Percentiles rank a stretch among this genome's conserved stretches.
Conservation (phyloP, 2,888 invertebrate species). For the Hydroisotoma schaefferi region DNA sequence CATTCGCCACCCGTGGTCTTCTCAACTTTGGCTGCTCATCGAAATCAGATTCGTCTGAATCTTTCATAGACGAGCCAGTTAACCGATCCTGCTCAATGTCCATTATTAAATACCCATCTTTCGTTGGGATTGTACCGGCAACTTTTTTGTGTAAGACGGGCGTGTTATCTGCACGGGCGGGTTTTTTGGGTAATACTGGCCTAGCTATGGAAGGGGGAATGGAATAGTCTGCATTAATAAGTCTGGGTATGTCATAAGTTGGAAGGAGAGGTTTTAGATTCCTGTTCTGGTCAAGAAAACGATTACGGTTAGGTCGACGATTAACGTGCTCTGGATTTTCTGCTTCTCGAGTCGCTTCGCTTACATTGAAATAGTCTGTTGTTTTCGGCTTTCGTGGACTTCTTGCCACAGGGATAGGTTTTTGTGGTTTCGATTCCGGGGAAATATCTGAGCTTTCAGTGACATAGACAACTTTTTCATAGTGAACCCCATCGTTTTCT, state of each 20-base stretch:
- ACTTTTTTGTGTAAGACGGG: slow-evolving; percentile 16
- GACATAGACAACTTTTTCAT: too few relatives aligned
- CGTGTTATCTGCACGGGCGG: neutral
- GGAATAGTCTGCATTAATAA: slow-evolving; percentile 28
- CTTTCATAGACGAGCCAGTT: neutral
- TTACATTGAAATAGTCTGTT: slow-evolving; percentile 4
- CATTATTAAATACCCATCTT: slow-evolving; percentile 35
- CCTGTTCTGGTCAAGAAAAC: too few relatives aligned
- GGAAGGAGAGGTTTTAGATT: slow-evolving; percentile 6
- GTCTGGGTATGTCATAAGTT: slow-evolving; percentile 36
- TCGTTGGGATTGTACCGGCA: slow-evolving; percentile 12
- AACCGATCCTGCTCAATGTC: neutral
- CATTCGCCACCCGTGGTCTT: neutral
- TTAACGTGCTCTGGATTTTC: neutral
- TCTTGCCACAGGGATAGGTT: too few relatives aligned
- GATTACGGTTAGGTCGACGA: neutral
- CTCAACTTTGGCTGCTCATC: neutral
- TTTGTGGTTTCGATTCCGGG: too few relatives aligned
- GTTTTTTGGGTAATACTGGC: slow-evolving; percentile 20
- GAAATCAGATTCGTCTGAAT: neutral
- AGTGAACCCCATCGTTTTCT: too few relatives aligned
- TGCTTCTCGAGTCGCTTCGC: neutral
- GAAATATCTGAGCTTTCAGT: too few relatives aligned
- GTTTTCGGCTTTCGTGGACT: neutral
- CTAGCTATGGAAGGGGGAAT: slow-evolving; percentile 33